Evolutionary conservation across 1,140 invertebrate genomes (phyloP).

Genomic region (Lepidotrigona ventralis): DNA sequence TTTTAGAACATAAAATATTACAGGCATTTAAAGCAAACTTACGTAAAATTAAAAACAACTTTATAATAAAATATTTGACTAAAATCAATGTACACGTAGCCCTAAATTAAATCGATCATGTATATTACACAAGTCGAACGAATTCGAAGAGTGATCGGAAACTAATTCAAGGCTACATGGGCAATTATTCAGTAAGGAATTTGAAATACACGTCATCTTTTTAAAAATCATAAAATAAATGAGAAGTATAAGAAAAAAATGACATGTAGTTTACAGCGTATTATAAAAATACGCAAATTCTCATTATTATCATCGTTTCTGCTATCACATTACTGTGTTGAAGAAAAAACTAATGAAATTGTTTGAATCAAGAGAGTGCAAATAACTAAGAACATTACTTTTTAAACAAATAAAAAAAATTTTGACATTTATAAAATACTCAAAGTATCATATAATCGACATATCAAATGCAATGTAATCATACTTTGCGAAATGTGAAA

Average conservation of each 20-base stretch:
- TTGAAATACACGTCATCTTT: neutral
- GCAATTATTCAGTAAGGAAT: neutral
- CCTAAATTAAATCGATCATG: neutral
- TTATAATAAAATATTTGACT: slow-evolving; percentile 26
- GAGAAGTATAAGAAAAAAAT: neutral
- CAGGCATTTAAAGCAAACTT: neutral
- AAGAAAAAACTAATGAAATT: neutral
- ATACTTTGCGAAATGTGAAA: neutral
- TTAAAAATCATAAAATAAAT: neutral
- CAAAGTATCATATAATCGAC: neutral
- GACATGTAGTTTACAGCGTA: neutral
- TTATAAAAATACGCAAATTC: neutral
- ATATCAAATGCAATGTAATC: neutral
- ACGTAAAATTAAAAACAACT: neutral
- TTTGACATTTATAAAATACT: neutral
- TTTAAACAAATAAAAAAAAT: neutral
- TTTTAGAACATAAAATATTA: neutral
- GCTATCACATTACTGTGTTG: neutral
- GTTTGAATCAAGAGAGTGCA: neutral
- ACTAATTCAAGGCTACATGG: neutral
- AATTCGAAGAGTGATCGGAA: neutral
- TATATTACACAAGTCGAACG: neutral
- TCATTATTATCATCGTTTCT: neutral
- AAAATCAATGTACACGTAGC: slow-evolving; percentile 12
- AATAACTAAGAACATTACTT: neutral